Evolutionary conservation across 2,113 vertebrate genomes (phyloP).

Genomic region (Rhegmatorhina hoffmannsi): DNA sequence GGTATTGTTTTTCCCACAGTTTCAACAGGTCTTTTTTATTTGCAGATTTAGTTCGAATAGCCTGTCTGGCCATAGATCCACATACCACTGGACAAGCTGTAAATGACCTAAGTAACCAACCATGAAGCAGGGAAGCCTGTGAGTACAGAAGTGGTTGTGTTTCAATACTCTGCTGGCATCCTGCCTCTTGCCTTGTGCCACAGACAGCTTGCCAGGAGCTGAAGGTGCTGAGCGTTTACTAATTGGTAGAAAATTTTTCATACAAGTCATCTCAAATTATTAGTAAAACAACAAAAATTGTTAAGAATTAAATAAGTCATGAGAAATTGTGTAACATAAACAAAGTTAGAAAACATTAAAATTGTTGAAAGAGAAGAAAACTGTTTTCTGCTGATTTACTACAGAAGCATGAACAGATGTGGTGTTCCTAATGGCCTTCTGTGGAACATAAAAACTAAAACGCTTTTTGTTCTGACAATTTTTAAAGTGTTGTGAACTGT

Average conservation of each 20-base stretch:
- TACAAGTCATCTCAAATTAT: neutral
- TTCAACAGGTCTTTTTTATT: neutral
- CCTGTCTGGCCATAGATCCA: neutral
- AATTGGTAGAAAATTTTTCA: neutral
- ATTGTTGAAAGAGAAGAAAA: slow-evolving; percentile 33
- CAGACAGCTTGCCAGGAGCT: neutral
- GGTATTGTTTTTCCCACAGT: neutral
- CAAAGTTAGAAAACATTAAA: neutral
- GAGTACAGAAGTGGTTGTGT: neutral
- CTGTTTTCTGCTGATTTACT: slow-evolving; percentile 18
- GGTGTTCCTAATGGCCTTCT: slow-evolving; percentile 41
- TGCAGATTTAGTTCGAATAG: neutral
- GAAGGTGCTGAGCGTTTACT: neutral
- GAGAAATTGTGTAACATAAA: neutral
- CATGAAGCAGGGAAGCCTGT: neutral
- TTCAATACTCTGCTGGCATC: neutral
- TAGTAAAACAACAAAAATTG: neutral
- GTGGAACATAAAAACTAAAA: slow-evolving; percentile 57
- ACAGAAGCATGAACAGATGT: slow-evolving; percentile 36
- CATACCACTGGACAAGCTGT: neutral
- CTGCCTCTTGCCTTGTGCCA: neutral
- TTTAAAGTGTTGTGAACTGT: slow-evolving; percentile 10
- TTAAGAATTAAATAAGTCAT: neutral
- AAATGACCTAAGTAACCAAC: neutral
- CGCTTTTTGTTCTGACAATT: slow-evolving; percentile 18